These are phyloP conservation scores for Lasioglossum malachurum DNA, from an alignment of 2,888 invertebrate species.

Conservation along the genomic window DNA sequence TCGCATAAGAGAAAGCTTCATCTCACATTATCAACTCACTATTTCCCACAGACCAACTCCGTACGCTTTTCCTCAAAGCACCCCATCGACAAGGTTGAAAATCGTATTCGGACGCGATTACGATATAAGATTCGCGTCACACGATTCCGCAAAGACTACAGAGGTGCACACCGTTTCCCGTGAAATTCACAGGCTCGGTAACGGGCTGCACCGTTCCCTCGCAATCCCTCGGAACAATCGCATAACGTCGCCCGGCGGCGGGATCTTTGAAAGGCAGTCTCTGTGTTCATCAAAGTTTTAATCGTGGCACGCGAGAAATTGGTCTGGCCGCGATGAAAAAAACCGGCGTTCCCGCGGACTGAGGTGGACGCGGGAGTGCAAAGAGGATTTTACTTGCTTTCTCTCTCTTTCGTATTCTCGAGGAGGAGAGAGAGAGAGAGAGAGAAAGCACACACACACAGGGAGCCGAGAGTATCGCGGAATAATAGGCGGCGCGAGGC, in stretches of 20 bases:
- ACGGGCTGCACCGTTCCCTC: background rate
- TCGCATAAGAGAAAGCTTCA: background rate
- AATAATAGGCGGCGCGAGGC: conserved; percentile 45
- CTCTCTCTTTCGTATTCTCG: background rate
- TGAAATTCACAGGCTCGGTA: background rate
- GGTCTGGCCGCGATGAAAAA: conserved; percentile 3
- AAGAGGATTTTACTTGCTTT: conserved; percentile 16
- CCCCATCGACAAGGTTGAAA: background rate
- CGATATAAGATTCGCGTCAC: background rate
- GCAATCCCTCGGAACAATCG: background rate
- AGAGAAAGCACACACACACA: background rate
- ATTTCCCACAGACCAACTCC: background rate
- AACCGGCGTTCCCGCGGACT: background rate
- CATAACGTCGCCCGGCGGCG: background rate
- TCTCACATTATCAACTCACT: background rate
- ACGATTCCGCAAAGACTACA: background rate
- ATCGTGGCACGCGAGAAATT: conserved; percentile 13
- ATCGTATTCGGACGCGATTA: background rate
- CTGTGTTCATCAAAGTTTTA: background rate
- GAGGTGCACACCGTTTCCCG: background rate
- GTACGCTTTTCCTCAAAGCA: background rate
- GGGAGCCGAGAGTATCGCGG: conserved; percentile 42
- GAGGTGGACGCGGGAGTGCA: conserved; percentile 3
- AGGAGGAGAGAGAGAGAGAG: background rate
- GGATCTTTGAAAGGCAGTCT: background rate